Evolutionary conservation across 53 echinoderm and acorn worm genomes (phyloP).

Genomic region (Actinopyga echinites): DNA sequence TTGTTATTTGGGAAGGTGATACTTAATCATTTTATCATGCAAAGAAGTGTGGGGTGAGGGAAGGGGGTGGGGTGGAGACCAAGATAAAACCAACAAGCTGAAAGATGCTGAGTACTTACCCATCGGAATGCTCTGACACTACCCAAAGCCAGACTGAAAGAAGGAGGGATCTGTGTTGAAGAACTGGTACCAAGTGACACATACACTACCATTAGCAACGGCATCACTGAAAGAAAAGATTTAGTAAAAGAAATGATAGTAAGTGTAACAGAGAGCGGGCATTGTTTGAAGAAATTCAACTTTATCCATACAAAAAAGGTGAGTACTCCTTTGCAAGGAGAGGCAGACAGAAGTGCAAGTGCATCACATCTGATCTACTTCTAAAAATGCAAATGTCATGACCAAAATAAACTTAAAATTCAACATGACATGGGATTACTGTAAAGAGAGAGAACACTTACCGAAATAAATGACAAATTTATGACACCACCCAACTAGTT

Average conservation of each 20-base stretch:
- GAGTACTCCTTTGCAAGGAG: no score
- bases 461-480: constrained; percentile 72
- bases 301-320: background rate
- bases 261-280: background rate
- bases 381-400: no score
- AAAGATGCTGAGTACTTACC: constrained; percentile 47
- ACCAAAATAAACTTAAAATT: no score
- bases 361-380: no score
- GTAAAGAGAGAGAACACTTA: constrained; percentile 30
- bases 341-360: background rate
- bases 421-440: no score
- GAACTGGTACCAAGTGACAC: constrained; percentile 58
- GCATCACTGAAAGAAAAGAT: constrained; percentile 59
- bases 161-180: constrained; percentile 56
- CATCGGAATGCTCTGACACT: constrained; percentile 67
- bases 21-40: no score
- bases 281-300: background rate
- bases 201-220: constrained; percentile 61
- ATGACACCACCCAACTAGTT: constrained; percentile 53
- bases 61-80: no score
- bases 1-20: no score
- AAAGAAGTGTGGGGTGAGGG: no score
- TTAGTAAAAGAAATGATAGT: background rate
- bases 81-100: no score
- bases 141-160: constrained; percentile 74